Conservation (phyloP, 1,140 invertebrate species). For the Sycophaga agraensis region DNA sequence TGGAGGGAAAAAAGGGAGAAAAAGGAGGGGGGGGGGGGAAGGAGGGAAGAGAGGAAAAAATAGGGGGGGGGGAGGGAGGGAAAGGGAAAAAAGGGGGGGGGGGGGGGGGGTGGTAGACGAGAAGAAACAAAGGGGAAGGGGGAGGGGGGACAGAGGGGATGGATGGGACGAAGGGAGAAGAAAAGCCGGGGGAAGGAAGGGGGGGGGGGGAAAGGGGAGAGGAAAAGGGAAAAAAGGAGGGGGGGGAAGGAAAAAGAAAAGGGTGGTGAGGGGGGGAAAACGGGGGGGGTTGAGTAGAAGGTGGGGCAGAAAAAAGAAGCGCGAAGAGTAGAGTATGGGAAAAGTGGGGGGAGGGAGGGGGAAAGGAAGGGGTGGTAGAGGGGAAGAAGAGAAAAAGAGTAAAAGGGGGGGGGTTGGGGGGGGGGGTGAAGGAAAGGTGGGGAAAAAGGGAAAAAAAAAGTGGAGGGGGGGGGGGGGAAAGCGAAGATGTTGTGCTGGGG, state of each 20-base stretch:
- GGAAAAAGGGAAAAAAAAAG: background rate
- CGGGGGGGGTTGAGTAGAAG: background rate
- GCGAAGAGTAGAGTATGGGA: too few species aligned
- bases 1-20: background rate
- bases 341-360: too few species aligned
- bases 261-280: background rate
- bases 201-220: background rate
- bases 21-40: background rate
- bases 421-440: background rate
- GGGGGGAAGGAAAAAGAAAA: background rate
- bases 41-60: background rate
- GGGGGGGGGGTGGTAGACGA: background rate
- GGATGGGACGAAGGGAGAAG: background rate
- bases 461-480: background rate
- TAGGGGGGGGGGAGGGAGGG: background rate
- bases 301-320: background rate
- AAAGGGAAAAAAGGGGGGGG: background rate
- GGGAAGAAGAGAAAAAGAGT: background rate
- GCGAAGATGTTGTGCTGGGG: background rate
- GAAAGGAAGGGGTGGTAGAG: background rate
- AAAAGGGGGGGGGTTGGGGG: background rate
- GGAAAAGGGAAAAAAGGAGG: background rate
- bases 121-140: background rate
- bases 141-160: background rate
- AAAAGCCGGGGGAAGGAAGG: background rate